Conservation (phyloP, 2,888 invertebrate genomes). For the Lamellibrachia columna region DNA sequence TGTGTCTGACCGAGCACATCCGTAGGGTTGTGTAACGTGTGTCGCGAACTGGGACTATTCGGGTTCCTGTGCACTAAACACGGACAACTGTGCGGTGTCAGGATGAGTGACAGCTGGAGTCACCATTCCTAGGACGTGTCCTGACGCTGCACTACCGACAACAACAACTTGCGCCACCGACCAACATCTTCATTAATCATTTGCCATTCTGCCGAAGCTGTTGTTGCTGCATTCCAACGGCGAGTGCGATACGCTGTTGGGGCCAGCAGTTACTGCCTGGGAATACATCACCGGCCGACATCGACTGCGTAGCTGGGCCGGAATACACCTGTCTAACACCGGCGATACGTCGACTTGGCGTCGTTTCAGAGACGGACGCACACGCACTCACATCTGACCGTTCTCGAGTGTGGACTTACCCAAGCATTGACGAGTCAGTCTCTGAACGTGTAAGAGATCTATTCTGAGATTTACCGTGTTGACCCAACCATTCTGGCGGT, state of each 20-base stretch:
- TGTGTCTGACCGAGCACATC: neutral
- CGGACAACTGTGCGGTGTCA: neutral
- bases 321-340: neutral
- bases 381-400: neutral
- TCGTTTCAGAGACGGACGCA: neutral
- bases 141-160: neutral
- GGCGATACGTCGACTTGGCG: neutral
- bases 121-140: neutral
- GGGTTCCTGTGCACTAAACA: neutral
- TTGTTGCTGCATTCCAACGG: neutral
- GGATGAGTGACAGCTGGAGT: neutral
- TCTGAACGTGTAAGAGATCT: too few species aligned
- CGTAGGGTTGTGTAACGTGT: neutral
- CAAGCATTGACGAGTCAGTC: neutral
- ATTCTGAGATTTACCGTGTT: too few species aligned
- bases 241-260: neutral
- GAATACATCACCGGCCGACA: neutral
- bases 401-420: neutral
- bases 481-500: neutral
- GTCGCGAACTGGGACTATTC: neutral
- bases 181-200: neutral
- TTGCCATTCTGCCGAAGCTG: neutral
- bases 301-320: neutral
- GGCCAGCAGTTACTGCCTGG: neutral
- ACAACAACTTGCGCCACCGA: neutral